Percentiles rank a stretch among this genome's conserved stretches.
Evolutionary conservation across 2,888 invertebrate species (phyloP).

Genomic region (Uropetala carovei): DNA sequence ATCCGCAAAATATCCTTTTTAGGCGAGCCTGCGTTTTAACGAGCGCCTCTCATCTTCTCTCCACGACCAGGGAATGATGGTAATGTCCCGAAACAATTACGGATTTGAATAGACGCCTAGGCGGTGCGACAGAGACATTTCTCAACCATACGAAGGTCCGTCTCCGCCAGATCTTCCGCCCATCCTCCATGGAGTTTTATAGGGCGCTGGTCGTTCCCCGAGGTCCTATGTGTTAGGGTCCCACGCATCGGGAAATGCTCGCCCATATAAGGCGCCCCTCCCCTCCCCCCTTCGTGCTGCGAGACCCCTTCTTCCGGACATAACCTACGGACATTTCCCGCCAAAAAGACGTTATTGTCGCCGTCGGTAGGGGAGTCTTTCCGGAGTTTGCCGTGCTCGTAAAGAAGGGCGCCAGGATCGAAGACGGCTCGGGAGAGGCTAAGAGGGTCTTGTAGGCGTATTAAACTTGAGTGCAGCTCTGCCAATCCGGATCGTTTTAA

Average conservation of each 20-base stretch:
- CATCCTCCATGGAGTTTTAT: conserved; percentile 26
- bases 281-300: background rate
- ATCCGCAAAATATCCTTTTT: background rate
- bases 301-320: conserved; percentile 17
- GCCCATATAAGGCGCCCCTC: background rate
- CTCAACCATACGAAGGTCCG: background rate
- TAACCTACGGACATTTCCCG: conserved; percentile 46
- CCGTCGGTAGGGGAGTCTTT: background rate
- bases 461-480: conserved; percentile 34
- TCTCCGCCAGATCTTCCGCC: conserved; percentile 26
- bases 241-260: no score
- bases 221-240: no score
- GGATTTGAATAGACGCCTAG: conserved; percentile 9
- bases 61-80: conserved; percentile 5
- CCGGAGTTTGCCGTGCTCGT: conserved; percentile 42
- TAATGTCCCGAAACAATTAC: conserved; percentile 41
- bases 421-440: conserved; percentile 2
- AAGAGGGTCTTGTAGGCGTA: conserved; percentile 37
- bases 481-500: conserved; percentile 52
- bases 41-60: background rate
- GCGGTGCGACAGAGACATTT: background rate
- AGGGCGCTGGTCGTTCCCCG: background rate
- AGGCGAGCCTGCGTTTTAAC: background rate
- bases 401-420: background rate
- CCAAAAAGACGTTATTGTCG: conserved; percentile 49